A percentile compares a stretch with the other conserved stretches of the same genome.
phyloP scores from a whole-genome alignment of 2,797 vertebrate genomes.

The Amblyopsis hoosieri region DNA sequence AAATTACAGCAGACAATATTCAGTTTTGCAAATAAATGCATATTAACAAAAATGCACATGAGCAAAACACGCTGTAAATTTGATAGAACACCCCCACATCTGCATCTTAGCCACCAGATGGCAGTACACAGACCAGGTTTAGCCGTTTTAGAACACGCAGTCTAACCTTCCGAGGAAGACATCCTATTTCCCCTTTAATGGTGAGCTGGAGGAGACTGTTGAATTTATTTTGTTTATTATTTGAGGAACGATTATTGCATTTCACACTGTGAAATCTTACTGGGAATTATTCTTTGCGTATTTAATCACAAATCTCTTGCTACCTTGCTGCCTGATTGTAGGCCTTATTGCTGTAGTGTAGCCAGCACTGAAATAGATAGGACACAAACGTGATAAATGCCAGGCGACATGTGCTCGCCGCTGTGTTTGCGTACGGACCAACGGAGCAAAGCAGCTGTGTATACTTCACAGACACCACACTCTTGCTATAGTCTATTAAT shows the following conservation, averaged over 20 bases:
- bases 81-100: too few species aligned
- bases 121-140: too few species aligned
- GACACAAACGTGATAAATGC: conserved; percentile 51
- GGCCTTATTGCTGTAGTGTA: conserved; percentile 26
- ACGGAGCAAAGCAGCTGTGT: conserved; percentile 73
- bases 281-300: conserved; percentile 10
- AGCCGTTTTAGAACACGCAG: too few species aligned
- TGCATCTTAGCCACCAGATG: too few species aligned
- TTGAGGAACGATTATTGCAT: neutral
- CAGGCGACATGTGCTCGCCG: conserved; percentile 48
- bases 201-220: neutral
- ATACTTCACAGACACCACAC: conserved; percentile 59
- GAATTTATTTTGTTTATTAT: neutral
- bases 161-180: too few species aligned
- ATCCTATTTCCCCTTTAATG: neutral
- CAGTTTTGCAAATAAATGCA: too few species aligned
- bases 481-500: conserved; percentile 4
- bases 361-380: conserved; percentile 53
- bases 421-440: conserved; percentile 67
- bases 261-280: conserved; percentile 2
- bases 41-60: too few species aligned
- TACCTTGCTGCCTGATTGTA: conserved; percentile 30
- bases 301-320: conserved; percentile 18
- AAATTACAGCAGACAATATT: conserved; percentile 15
- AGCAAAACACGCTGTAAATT: neutral